These are phyloP conservation scores for Centruroides vittatus DNA, from an alignment of 1,140 invertebrate species.

Conservation along the genomic window DNA sequence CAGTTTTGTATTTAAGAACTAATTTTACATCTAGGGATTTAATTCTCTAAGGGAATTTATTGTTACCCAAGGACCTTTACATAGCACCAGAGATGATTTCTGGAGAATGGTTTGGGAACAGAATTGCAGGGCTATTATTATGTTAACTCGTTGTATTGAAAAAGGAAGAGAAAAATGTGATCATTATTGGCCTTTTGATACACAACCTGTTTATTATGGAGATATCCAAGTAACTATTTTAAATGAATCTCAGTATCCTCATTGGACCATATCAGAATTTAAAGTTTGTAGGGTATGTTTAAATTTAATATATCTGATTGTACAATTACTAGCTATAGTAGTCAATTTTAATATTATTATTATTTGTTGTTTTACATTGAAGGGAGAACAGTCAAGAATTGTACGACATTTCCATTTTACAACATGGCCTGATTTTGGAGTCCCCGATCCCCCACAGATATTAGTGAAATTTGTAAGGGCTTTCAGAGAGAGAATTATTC, in stretches of 20 bases:
- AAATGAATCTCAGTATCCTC: conserved; percentile 83
- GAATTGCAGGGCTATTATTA: conserved; percentile 84
- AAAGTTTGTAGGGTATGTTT: conserved; percentile 41
- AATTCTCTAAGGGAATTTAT: conserved; percentile 92
- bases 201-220: conserved; percentile 83
- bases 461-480: conserved; percentile 58
- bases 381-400: conserved; percentile 70
- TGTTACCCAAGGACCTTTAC: conserved; percentile 89
- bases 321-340: neutral
- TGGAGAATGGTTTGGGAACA: conserved; percentile 99
- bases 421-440: conserved; percentile 95
- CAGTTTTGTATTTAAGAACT: too few relatives aligned
- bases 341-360: too few relatives aligned
- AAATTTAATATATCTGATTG: neutral
- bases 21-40: conserved; percentile 41
- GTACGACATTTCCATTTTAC: conserved; percentile 90
- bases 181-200: conserved; percentile 94
- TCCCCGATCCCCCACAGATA: conserved; percentile 85
- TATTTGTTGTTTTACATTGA: too few relatives aligned
- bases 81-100: conserved; percentile 91
- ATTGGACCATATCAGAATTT: conserved; percentile 92
- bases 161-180: conserved; percentile 88
- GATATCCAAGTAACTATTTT: conserved; percentile 80
- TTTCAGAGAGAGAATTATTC: conserved; percentile 71
- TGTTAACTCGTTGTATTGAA: conserved; percentile 87